A percentile compares a stretch with the other conserved stretches of the same genome.
Evolutionary conservation across 2,888 invertebrate genomes (phyloP).

Genomic region (Xylota sylvarum): DNA sequence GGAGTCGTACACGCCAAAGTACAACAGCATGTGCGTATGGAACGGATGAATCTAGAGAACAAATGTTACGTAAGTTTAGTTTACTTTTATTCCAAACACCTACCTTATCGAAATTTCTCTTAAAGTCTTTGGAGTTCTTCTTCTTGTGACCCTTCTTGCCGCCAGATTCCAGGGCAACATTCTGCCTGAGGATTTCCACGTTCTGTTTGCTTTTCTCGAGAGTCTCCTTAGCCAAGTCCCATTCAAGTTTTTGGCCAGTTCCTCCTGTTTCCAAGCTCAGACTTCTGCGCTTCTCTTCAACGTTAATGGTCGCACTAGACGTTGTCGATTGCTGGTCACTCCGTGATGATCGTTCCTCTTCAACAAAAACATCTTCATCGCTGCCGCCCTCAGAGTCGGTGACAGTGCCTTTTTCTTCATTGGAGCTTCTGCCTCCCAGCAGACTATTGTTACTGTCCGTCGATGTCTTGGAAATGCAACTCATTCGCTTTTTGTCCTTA

Average conservation of each 20-base stretch:
- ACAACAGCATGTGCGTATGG: conserved; percentile 93
- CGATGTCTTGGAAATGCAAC: conserved; percentile 84
- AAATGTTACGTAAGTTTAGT: not conserved
- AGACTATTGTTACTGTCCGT: conserved; percentile 84
- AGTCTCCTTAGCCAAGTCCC: conserved; percentile 82
- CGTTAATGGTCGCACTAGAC: conserved; percentile 81
- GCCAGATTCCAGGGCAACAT: conserved; percentile 79
- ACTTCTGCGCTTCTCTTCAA: conserved; percentile 83
- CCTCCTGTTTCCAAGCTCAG: conserved; percentile 81
- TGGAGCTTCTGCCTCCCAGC: conserved; percentile 68
- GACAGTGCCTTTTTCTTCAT: conserved; percentile 65
- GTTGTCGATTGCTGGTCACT: conserved; percentile 70
- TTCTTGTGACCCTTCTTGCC: conserved; percentile 77
- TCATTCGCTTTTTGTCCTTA: conserved; percentile 83
- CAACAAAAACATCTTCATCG: conserved; percentile 81
- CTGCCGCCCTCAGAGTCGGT: conserved; percentile 79
- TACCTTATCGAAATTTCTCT: conserved; percentile 78
- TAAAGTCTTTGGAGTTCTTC: conserved; percentile 78
- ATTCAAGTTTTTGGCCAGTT: conserved; percentile 80
- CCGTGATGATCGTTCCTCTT: conserved; percentile 65
- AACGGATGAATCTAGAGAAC: conserved; percentile 88
- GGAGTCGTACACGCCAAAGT: conserved; percentile 92
- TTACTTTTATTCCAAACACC: not conserved
- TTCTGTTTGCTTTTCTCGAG: conserved; percentile 85
- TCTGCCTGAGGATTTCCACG: conserved; percentile 84